Percentiles rank a stretch among this genome's conserved stretches.
These are phyloP conservation scores for Rapana venosa DNA, from an alignment of 2,888 invertebrate species.

Conservation along the genomic window DNA sequence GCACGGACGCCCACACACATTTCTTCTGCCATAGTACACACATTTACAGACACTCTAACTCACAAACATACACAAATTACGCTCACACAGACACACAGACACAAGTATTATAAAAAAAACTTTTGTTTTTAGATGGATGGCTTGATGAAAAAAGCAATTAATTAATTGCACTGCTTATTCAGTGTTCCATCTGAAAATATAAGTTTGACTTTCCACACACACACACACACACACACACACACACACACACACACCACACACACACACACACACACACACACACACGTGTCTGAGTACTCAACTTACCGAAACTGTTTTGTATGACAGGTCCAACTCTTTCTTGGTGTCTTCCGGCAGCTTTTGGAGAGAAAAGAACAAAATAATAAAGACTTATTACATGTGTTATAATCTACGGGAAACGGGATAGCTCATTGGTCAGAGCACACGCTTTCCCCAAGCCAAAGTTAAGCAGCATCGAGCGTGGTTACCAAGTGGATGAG, in stretches of 20 bases:
- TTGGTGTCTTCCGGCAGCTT: conserved; percentile 42
- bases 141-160: background rate
- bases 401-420: too few species aligned
- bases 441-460: too few species aligned
- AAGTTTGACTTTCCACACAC: too few species aligned
- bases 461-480: too few species aligned
- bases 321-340: conserved; percentile 44
- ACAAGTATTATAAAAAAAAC: background rate
- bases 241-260: background rate
- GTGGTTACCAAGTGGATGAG: too few species aligned
- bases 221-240: conserved; percentile 3
- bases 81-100: background rate
- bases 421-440: too few species aligned
- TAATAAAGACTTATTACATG: too few species aligned
- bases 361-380: conserved; percentile 27
- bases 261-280: background rate
- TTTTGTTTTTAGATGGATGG: background rate
- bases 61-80: background rate
- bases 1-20: background rate
- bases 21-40: background rate
- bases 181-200: too few species aligned
- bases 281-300: background rate
- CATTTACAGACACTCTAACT: background rate
- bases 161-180: background rate
- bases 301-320: conserved; percentile 50